Conservation (phyloP, 2,113 vertebrate species). For the Centropus unirufus region DNA sequence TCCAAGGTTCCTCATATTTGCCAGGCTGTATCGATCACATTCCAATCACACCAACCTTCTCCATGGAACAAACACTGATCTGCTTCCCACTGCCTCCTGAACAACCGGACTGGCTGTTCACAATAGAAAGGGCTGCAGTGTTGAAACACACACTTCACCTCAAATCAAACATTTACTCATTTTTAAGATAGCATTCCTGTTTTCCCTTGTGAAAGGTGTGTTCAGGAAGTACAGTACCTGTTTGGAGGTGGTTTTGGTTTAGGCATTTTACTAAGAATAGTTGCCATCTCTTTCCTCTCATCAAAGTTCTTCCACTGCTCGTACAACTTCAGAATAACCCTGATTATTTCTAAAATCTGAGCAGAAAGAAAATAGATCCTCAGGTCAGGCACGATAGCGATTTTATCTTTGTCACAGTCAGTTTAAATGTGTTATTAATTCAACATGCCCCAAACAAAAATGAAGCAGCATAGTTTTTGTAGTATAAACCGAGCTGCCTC, state of each 20-base stretch:
- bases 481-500: neutral
- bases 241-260: slow-evolving; percentile 99
- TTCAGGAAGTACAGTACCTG: slow-evolving; percentile 80
- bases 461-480: neutral
- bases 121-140: neutral
- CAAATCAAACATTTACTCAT: neutral
- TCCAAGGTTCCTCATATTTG: neutral
- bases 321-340: slow-evolving; percentile 97
- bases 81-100: neutral
- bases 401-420: neutral
- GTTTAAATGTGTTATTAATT: neutral
- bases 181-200: neutral
- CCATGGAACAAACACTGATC: neutral
- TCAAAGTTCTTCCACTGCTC: slow-evolving; percentile 99
- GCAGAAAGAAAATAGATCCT: slow-evolving; percentile 40
- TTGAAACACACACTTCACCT: neutral
- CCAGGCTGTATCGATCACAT: neutral
- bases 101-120: neutral
- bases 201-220: neutral
- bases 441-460: neutral
- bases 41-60: neutral
- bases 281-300: slow-evolving; percentile 96
- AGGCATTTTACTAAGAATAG: slow-evolving; percentile 98
- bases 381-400: neutral
- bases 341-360: slow-evolving; percentile 98